Percentiles rank a stretch among this genome's conserved stretches.
Conservation (phyloP, 2,888 invertebrate species). For the Sylvicola cinctus region DNA sequence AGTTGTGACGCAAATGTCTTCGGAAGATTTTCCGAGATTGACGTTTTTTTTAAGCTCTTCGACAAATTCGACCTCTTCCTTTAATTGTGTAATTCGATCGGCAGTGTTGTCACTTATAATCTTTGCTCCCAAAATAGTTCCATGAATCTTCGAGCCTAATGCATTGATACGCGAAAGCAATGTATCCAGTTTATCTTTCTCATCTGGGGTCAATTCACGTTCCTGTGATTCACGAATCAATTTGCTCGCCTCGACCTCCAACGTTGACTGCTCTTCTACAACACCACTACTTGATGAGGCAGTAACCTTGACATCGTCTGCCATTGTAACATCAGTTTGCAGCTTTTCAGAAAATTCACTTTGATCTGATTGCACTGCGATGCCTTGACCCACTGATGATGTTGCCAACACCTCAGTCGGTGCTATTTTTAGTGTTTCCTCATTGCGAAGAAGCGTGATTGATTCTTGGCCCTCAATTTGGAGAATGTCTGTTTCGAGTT, state of each 20-base stretch:
- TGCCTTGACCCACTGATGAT: no score
- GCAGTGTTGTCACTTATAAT: constrained; percentile 9
- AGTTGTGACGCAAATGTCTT: not conserved
- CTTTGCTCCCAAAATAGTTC: constrained; percentile 21
- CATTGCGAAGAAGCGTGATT: no score
- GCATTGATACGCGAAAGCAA: constrained; percentile 31
- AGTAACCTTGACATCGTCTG: no score
- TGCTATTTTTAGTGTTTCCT: no score
- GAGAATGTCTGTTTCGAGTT: no score
- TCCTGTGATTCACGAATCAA: constrained; percentile 24
- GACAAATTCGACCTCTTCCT: constrained; percentile 26
- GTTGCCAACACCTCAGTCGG: no score
- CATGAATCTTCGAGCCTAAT: constrained; percentile 31
- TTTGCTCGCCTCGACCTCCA: constrained; percentile 25
- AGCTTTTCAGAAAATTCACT: no score
- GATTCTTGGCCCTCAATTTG: no score
- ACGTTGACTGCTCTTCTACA: no score
- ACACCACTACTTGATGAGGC: no score
- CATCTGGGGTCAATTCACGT: constrained; percentile 24
- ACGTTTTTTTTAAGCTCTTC: constrained; percentile 26
- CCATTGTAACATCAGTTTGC: no score
- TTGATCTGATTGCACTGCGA: no score
- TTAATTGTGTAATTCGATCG: constrained; percentile 7
- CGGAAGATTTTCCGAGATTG: constrained; percentile 16
- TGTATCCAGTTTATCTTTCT: constrained; percentile 24